Conservation (phyloP, 2,797 vertebrate genomes). For the Nasua narica region DNA sequence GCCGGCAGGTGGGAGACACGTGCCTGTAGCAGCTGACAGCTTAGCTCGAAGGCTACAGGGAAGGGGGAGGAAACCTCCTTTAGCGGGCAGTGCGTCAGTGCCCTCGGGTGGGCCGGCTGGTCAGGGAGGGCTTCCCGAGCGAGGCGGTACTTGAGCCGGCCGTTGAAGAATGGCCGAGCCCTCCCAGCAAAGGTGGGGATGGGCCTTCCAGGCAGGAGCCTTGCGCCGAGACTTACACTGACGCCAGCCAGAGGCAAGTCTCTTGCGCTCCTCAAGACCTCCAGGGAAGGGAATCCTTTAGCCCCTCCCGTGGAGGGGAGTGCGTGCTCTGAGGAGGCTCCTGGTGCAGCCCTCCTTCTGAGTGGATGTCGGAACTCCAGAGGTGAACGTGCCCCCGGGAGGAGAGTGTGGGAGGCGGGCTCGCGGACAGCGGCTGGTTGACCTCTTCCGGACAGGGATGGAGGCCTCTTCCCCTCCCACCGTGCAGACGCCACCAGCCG, state of each 20-base stretch:
- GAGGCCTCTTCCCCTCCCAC: too few species aligned
- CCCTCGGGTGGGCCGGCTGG: too few species aligned
- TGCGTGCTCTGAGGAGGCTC: not conserved
- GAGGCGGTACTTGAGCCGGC: not conserved
- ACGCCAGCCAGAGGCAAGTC: not conserved
- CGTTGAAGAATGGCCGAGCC: not conserved
- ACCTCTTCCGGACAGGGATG: not conserved
- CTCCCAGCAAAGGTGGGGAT: not conserved
- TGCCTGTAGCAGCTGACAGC: not conserved
- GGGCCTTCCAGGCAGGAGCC: not conserved
- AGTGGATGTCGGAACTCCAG: not conserved
- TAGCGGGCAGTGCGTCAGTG: not conserved
- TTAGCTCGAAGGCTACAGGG: not conserved
- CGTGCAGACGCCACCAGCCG: not conserved
- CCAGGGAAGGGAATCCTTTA: not conserved
- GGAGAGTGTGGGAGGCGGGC: not conserved
- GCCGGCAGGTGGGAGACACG: not conserved
- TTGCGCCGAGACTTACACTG: not conserved
- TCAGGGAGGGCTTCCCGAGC: not conserved
- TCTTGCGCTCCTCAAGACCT: not conserved
- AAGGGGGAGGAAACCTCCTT: not conserved
- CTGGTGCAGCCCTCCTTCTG: not conserved
- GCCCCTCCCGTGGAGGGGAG: not conserved
- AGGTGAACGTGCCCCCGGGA: not conserved
- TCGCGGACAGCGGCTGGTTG: not conserved